Evolutionary conservation across 2,888 invertebrate species (phyloP).

Genomic region (Cordylochernes scorpioides): DNA sequence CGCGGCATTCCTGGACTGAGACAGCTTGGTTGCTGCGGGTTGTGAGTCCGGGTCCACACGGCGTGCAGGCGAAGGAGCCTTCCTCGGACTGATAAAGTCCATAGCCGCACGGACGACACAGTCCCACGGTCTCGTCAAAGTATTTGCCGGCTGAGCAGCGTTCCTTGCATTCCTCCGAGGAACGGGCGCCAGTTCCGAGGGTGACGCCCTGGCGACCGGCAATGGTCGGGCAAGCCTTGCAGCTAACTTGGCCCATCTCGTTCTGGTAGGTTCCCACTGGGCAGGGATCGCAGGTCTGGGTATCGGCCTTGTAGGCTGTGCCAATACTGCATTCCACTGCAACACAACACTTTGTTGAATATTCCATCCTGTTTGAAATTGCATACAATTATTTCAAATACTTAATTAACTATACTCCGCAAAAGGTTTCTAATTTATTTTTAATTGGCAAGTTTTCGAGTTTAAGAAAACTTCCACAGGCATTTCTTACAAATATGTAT

Average conservation of each 20-base stretch:
- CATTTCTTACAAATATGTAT: too few relatives aligned
- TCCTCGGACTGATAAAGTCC: slow-evolving; percentile 75
- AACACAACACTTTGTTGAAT: too few relatives aligned
- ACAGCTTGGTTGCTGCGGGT: slow-evolving; percentile 70
- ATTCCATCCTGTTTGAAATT: too few relatives aligned
- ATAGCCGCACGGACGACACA: slow-evolving; percentile 72
- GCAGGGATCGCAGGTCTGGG: slow-evolving; percentile 50
- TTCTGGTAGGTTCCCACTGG: slow-evolving; percentile 76
- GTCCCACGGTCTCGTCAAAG: slow-evolving; percentile 58
- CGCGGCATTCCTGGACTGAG: slow-evolving; percentile 28
- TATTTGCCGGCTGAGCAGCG: slow-evolving; percentile 79
- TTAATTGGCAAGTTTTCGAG: too few relatives aligned
- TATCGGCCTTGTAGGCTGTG: slow-evolving; percentile 43
- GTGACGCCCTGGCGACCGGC: slow-evolving; percentile 72
- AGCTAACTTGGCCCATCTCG: slow-evolving; percentile 62
- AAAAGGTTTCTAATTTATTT: too few relatives aligned
- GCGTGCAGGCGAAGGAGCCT: slow-evolving; percentile 59
- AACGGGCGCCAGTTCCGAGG: slow-evolving; percentile 54
- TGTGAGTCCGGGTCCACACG: slow-evolving; percentile 70
- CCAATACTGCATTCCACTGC: slow-evolving; percentile 65
- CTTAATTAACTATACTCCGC: too few relatives aligned
- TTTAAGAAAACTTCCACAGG: too few relatives aligned
- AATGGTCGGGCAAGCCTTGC: slow-evolving; percentile 63
- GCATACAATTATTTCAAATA: too few relatives aligned
- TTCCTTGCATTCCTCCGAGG: slow-evolving; percentile 69